These are phyloP conservation scores for Eristalis pertinax DNA, from an alignment of 2,888 invertebrate genomes.

Conservation along the genomic window DNA sequence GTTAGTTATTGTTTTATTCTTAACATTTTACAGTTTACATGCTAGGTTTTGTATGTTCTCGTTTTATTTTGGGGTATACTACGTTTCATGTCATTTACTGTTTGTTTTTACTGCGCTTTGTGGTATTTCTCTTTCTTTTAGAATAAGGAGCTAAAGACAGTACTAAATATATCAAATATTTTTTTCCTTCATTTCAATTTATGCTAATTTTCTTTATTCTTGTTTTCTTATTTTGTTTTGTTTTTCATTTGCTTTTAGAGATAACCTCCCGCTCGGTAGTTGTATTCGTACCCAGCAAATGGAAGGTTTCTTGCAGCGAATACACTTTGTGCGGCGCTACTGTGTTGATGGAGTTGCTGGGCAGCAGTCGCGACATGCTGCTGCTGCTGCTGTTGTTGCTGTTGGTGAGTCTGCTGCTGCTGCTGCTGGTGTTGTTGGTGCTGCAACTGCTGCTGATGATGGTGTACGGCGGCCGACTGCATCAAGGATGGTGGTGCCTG, in stretches of 20 bases:
- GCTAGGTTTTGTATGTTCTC: conserved; percentile 36
- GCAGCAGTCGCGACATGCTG: conserved; percentile 70
- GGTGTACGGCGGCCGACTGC: conserved; percentile 75
- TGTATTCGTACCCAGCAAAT: conserved; percentile 65
- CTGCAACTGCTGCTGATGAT: conserved; percentile 65
- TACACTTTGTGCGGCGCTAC: conserved; percentile 68
- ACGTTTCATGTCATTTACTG: conserved; percentile 64
- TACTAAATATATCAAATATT: conserved; percentile 69
- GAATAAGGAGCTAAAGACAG: conserved; percentile 66
- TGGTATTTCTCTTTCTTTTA: conserved; percentile 21
- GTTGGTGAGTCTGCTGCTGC: conserved; percentile 49
- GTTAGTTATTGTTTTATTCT: conserved; percentile 57
- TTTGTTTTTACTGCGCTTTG: conserved; percentile 41
- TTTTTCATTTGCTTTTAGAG: conserved; percentile 47
- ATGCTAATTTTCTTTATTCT: conserved; percentile 61
- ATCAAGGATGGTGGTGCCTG: conserved; percentile 72
- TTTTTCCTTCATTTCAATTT: conserved; percentile 52
- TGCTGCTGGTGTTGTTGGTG: conserved; percentile 61
- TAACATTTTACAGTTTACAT: conserved; percentile 45
- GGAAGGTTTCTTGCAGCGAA: conserved; percentile 70
- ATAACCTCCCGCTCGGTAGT: conserved; percentile 66
- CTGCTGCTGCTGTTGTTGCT: conserved; percentile 53
- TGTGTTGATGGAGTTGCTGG: conserved; percentile 56
- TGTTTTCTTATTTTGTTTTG: neutral
- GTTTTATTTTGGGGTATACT: conserved; percentile 56